Evolutionary conservation across 1,140 invertebrate genomes (phyloP), one percentile per base, ranked within the genome.

Genomic region (Panagrolaimus sp.): DNA sequence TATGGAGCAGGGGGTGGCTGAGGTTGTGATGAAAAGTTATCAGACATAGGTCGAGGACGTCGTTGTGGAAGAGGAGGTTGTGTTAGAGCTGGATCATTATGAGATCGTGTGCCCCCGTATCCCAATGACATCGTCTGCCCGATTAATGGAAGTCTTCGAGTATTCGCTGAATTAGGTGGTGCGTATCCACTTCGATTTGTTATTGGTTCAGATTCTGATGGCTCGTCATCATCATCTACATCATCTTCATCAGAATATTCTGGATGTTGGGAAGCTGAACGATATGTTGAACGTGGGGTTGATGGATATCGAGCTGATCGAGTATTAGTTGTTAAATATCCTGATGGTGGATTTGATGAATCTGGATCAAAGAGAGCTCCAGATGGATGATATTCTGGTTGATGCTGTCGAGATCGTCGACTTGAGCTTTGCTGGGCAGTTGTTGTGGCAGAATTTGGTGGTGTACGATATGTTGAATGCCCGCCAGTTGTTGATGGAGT

Each of bases 161-260:
- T 57, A 13, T 57, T 57, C 5, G 51, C 51, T 0, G 51, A 25
- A 13, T 57, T 57, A 0, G 51, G 51, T 11, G 51, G 51, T 0
- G 51, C 51, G 20, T 57, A 57, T 20, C 51, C 51, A 25, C 51
- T 20, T 11, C 20, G 51, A 13, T 20, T 57, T 27, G 51, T 57
- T 16, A 57, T 57, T 20, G 51, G 51, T 27, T 57, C 51, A 13
- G 51, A 57, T 57, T 57, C 51, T 20, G 51, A 57, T 11, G 51
- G 51, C 13, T 57, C 51, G n/a, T n/a, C n/a, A 11, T 57, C 51
- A 23, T 57, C 51, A 11, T 57, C 51, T 8, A 20, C 51, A 13
- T 57, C 51, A 25, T 57, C 51, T 2, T 57, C 51, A 27, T 57
- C 51, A 13, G 51, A 57, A 23, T 57, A 57, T 5, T 57, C 51